Base-by-base conservation (phyloP, 2,888 invertebrate species). In the Pseudococcus longispinus region DNA sequence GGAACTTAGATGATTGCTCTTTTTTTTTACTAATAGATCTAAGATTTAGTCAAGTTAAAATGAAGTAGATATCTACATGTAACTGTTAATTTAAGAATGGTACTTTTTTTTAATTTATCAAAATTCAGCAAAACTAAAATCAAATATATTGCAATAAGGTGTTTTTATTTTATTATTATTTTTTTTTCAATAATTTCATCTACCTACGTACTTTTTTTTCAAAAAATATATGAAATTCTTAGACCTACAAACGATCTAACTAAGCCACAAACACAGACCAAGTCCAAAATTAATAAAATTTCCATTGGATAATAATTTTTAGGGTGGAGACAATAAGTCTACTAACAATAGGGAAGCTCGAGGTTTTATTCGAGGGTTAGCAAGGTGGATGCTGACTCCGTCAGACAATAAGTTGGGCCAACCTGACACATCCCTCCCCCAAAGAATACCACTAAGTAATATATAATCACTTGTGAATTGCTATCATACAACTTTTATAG, bases 391-490 rank as follows among this genome's bases (percentile, higher is more conserved):
- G 84, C 84, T 84, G 84, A 65, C 55, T 55, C 65, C 20, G 42
- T 6, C 29, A 84, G 15, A 84, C 65, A 84, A 84, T 84, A 84
- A 84, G 84, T 55, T 84, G 70, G 65, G 84, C 65, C 60, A 84
- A 80, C 77, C 77, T 80, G 77, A 80, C 77, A 80, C 84, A 84
- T 84, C 84, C 84, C 84, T 84, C 84, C 84, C 42, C 55, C 55
- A 65, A 84, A 84, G 37, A 32, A 42, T 55, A 65, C 65, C 60
- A 65, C 65, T 65, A 84, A 84, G 60, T 84, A 84, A 60, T 84
- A 84, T 84, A 84, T 84, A 84, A 84, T 84, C 84, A 84, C 84
- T 84, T 84, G 84, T 65, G 84, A 84, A 84, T 84, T 84, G 51
- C 84, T 37, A 60, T 84, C 65, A 65, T 84, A 84, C 84, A 84